A percentile compares a stretch with the other conserved stretches of the same genome.
These are phyloP conservation scores for Drosophila meridionalis DNA, from an alignment of 2,888 invertebrate genomes.

Conservation along the genomic window DNA sequence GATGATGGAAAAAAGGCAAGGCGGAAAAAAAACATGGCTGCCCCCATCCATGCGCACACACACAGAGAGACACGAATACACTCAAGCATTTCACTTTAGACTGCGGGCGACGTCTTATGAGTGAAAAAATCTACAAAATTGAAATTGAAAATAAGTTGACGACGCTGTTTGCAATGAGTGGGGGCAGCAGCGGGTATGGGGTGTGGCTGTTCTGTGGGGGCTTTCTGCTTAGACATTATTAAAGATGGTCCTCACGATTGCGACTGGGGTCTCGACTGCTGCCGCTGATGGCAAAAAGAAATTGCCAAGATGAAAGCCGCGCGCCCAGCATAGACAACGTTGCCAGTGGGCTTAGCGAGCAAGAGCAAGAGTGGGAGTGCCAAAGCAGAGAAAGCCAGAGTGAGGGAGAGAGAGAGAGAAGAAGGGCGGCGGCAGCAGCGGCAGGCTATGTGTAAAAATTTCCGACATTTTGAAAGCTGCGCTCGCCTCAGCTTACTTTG, in stretches of 20 bases:
- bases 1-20: conserved; percentile 43
- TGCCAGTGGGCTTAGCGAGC: conserved; percentile 6
- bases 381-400: neutral
- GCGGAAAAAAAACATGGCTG: conserved; percentile 36
- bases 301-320: conserved; percentile 76
- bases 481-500: conserved; percentile 70
- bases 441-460: conserved; percentile 61
- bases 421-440: neutral
- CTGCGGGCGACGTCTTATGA: conserved; percentile 55
- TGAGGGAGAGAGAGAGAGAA: neutral
- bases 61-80: conserved; percentile 1
- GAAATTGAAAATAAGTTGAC: conserved; percentile 81
- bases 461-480: conserved; percentile 78
- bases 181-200: neutral
- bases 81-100: conserved; percentile 23
- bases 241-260: conserved; percentile 72
- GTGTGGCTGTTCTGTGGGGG: neutral
- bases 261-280: conserved; percentile 25
- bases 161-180: conserved; percentile 54
- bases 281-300: conserved; percentile 65
- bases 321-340: conserved; percentile 56
- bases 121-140: conserved; percentile 77
- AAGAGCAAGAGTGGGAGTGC: neutral
- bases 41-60: neutral
- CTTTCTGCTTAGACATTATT: conserved; percentile 73